A percentile compares a stretch with the other conserved stretches of the same genome.
These are phyloP conservation scores for Cecidostiba fungosa DNA, from an alignment of 2,888 invertebrate species.

Conservation along the genomic window DNA sequence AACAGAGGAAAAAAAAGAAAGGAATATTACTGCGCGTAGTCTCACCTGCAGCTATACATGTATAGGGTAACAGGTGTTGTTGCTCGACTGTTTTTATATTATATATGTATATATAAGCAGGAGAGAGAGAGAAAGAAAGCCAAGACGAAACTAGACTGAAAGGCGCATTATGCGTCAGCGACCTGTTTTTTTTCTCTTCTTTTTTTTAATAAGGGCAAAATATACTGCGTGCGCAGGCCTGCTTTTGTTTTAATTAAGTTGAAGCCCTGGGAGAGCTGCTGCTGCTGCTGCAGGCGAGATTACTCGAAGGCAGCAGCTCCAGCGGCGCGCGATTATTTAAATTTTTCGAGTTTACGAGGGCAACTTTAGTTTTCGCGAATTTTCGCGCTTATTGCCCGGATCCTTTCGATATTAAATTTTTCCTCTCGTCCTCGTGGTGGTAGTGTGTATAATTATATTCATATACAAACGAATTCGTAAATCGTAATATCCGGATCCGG, in stretches of 20 bases:
- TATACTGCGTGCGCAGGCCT: slow-evolving; percentile 37
- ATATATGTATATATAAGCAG: neutral
- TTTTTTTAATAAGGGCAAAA: slow-evolving; percentile 51
- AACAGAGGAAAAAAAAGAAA: neutral
- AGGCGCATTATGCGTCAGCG: slow-evolving; percentile 69
- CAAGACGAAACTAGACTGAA: slow-evolving; percentile 67
- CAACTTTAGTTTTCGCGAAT: neutral
- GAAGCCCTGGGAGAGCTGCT: neutral
- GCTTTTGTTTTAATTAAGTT: slow-evolving; percentile 17
- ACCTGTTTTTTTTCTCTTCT: slow-evolving; percentile 12
- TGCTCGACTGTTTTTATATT: neutral
- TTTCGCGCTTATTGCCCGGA: neutral
- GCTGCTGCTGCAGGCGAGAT: neutral
- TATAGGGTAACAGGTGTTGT: slow-evolving; percentile 76
- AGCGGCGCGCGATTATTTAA: neutral
- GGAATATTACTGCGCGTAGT: neutral
- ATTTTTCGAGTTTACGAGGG: slow-evolving; percentile 20
- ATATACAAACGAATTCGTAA: slow-evolving; percentile 4
- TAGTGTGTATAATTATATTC: too few relatives aligned
- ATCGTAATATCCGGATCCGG: neutral
- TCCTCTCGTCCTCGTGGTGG: too few relatives aligned
- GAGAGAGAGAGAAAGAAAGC: slow-evolving; percentile 13
- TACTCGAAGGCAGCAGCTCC: neutral
- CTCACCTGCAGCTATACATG: slow-evolving; percentile 55
- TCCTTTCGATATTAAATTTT: neutral